Conservation (phyloP, 1,140 invertebrate species). For the Diorhabda sublineata region DNA sequence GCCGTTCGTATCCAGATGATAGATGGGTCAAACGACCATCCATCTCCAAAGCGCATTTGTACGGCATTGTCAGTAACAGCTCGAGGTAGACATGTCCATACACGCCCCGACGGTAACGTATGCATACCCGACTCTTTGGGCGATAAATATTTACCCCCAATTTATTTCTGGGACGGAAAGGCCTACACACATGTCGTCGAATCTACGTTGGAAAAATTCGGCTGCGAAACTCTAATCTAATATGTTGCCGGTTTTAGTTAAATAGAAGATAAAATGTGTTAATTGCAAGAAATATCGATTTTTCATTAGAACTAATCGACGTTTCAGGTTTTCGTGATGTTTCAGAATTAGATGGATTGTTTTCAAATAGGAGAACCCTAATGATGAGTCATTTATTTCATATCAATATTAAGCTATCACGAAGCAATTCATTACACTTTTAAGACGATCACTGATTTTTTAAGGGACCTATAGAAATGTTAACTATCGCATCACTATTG, state of each 20-base stretch:
- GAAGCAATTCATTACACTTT: no score
- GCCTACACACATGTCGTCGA: neutral
- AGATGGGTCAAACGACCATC: slow-evolving; percentile 1
- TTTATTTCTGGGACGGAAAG: neutral
- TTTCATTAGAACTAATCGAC: no score
- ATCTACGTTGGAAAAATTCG: neutral
- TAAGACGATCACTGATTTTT: no score
- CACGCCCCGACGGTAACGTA: slow-evolving; percentile 1
- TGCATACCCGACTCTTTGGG: neutral
- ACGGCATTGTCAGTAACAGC: neutral
- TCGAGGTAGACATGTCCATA: slow-evolving; percentile 1
- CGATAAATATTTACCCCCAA: slow-evolving; percentile 2
- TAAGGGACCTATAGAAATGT: no score
- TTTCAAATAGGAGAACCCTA: no score
- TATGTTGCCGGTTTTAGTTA: neutral
- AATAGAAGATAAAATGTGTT: neutral
- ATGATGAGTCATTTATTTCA: no score
- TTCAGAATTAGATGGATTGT: no score
- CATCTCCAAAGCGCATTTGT: slow-evolving; percentile 1
- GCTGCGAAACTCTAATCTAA: neutral
- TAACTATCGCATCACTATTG: no score
- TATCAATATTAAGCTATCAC: no score
- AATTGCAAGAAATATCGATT: no score
- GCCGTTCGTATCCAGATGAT: neutral
- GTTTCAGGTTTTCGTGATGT: no score